A percentile compares a stretch with the other conserved stretches of the same genome.
Conservation (phyloP, 2,113 vertebrate genomes). For the Dinomys branickii region DNA sequence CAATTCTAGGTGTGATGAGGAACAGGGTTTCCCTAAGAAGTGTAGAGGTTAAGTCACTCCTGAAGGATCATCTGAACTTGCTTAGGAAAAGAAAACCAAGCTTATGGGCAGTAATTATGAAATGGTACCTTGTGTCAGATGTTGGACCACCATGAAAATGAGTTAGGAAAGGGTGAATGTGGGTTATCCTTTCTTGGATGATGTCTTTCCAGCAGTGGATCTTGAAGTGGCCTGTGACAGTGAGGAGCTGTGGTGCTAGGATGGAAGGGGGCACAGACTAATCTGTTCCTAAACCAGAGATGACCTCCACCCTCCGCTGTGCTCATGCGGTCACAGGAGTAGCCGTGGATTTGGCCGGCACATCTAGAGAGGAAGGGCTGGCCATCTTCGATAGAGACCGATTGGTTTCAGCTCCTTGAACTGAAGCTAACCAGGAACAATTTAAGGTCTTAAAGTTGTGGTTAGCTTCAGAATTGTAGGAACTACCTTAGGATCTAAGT, state of each 20-base stretch:
- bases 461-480: neutral
- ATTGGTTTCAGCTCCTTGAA: neutral
- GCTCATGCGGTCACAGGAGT: neutral
- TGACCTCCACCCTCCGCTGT: neutral
- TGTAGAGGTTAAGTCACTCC: neutral
- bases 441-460: neutral
- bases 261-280: neutral
- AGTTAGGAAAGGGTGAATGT: neutral
- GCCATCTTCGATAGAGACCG: neutral
- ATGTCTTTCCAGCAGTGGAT: neutral
- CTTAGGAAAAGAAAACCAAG: neutral
- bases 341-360: neutral
- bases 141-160: neutral
- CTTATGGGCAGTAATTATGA: neutral
- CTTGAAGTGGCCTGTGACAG: neutral
- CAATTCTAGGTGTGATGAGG: neutral
- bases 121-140: neutral
- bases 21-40: neutral
- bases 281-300: neutral
- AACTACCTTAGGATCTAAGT: neutral
- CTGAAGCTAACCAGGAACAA: neutral
- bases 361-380: accelerated
- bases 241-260: neutral
- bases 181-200: neutral
- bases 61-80: neutral